Percentiles rank a stretch among this genome's conserved stretches.
Evolutionary conservation across 2,888 invertebrate genomes (phyloP).

Genomic region (Tachina grossa): DNA sequence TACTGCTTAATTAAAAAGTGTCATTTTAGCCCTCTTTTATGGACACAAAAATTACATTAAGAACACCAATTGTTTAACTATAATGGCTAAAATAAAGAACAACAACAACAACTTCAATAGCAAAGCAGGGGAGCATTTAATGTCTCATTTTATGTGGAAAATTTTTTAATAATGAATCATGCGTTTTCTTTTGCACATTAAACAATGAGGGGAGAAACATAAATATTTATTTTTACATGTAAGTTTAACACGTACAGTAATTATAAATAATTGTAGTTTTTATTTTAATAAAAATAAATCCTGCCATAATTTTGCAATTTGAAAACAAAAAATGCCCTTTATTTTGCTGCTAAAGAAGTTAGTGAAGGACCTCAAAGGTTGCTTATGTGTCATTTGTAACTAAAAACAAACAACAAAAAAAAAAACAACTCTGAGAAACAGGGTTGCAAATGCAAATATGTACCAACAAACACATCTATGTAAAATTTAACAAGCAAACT

Average conservation of each 20-base stretch:
- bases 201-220: constrained; percentile 18
- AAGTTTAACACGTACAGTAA: constrained; percentile 15
- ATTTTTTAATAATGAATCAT: constrained; percentile 62
- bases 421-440: not conserved
- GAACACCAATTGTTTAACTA: not conserved
- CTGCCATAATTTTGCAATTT: constrained; percentile 8
- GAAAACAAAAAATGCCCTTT: constrained; percentile 10
- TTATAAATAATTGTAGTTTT: constrained; percentile 48
- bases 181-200: constrained; percentile 3
- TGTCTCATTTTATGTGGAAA: constrained; percentile 24
- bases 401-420: not conserved
- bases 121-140: constrained; percentile 35
- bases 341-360: not conserved
- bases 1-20: constrained; percentile 42
- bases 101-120: not conserved
- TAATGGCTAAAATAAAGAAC: not conserved
- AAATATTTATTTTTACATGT: not conserved
- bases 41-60: not conserved
- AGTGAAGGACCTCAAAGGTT: not conserved
- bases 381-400: constrained; percentile 20
- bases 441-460: constrained; percentile 21
- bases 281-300: constrained; percentile 17
- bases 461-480: constrained; percentile 44
- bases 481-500: constrained; percentile 62
- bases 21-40: constrained; percentile 17